These are phyloP conservation scores for Hydrotaea cyrtoneurina DNA, from an alignment of 2,888 invertebrate genomes.

Conservation along the genomic window DNA sequence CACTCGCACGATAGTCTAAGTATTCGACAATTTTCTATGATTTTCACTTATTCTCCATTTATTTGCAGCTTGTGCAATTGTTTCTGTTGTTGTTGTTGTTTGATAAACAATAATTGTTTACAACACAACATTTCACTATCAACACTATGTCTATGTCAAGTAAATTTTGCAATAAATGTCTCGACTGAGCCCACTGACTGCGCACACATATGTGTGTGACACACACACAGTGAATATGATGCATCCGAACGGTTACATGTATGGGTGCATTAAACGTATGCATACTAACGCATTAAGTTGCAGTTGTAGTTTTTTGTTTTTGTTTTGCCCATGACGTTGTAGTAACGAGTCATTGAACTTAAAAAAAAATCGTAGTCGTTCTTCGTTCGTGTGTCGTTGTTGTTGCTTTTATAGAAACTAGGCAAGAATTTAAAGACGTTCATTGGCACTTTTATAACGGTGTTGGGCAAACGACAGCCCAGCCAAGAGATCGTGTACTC, in stretches of 20 bases:
- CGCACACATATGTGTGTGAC: no score
- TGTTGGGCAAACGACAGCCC: conserved; percentile 40
- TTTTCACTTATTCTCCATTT: conserved; percentile 52
- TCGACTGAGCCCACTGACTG: not conserved
- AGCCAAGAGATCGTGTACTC: conserved; percentile 5
- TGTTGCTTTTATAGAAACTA: conserved; percentile 64
- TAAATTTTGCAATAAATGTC: conserved; percentile 50
- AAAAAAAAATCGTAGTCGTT: conserved; percentile 59
- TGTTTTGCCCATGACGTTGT: conserved; percentile 76
- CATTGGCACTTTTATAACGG: conserved; percentile 65
- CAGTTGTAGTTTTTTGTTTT: conserved; percentile 49
- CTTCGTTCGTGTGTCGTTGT: conserved; percentile 25
- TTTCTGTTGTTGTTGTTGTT: conserved; percentile 49
- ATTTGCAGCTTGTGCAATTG: conserved; percentile 29
- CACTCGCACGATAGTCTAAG: not conserved
- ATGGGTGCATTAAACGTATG: conserved; percentile 23
- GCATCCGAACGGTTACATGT: conserved; percentile 8
- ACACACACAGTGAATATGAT: conserved; percentile 29
- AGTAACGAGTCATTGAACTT: conserved; percentile 77
- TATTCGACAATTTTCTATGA: conserved; percentile 52
- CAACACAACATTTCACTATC: conserved; percentile 68
- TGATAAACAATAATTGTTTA: conserved; percentile 63
- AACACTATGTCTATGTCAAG: conserved; percentile 67
- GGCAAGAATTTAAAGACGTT: conserved; percentile 65
- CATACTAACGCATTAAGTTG: conserved; percentile 62